Evolutionary conservation across 2,888 invertebrate species (phyloP), one percentile per base, ranked within the genome.

Genomic region (Zygogramma bicolorata): DNA sequence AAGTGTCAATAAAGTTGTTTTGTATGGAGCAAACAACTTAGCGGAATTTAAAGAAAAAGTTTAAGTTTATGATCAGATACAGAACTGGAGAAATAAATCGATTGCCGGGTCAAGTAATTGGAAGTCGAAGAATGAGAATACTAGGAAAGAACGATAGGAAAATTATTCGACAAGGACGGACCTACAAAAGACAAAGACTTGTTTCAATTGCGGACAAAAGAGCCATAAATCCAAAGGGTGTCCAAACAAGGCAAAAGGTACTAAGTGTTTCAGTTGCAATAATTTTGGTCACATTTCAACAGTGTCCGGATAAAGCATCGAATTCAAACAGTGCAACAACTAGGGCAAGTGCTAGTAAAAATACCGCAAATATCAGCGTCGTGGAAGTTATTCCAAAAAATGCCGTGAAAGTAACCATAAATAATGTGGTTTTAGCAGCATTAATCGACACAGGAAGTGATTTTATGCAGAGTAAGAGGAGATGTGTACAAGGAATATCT

Each of bases 21-120:
- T 81, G n/a, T 81, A 80, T 62, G 80, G 79, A 10, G 77, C 79
- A 1, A 76, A 20, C 40, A 57, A 61, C 10, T 70, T 70, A 40
- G n/a, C 38, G 5, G 70, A 73, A 22, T 75, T 73, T 31, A 69
- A 76, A 49, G 72, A 74, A 68, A 74, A 76, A 71, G 22, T 71
- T 10, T 75, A 80, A 25, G 7, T 78, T 15, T 80, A 79, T 66
- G 69, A 75, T 18, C 27, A 61, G 34, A 70, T 62, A 42, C 42
- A 20, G 27, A 67, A 53, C 31, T 63, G 70, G 68, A 31, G 31
- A 57, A 62, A 20, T 34, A n/a, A 22, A 58, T 38, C 29, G 29
- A 22, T 29, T 38, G 3, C 22, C 20, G 22, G 22, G 22, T 10
- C 49, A 49, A 42, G 15, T 27, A 53, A 70, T 10, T 42, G 42